A percentile compares a stretch with the other conserved stretches of the same genome.
These are phyloP conservation scores for Meteorus sp. DNA, from an alignment of 1,140 invertebrate genomes.

Conservation along the genomic window DNA sequence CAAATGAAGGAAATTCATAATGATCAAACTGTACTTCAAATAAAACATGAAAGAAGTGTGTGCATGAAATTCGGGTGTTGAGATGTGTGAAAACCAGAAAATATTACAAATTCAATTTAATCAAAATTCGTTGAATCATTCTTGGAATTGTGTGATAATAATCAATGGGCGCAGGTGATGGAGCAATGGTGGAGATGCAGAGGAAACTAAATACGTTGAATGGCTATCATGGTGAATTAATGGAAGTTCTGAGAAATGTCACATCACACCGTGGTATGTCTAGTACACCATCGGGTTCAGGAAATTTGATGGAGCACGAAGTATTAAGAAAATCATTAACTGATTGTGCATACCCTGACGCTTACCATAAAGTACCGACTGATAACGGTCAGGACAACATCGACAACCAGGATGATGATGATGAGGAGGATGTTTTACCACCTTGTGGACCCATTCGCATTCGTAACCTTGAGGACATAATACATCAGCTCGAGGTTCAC, in stretches of 20 bases:
- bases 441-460: conserved; percentile 78
- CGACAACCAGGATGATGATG: conserved; percentile 54
- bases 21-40: too few relatives aligned
- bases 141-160: neutral
- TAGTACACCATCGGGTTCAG: conserved; percentile 65
- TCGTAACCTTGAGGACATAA: conserved; percentile 87
- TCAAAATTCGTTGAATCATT: neutral
- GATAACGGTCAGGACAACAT: conserved; percentile 62
- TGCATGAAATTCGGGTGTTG: too few relatives aligned
- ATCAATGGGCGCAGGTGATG: conserved; percentile 60
- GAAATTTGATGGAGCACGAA: conserved; percentile 64
- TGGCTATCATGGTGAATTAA: conserved; percentile 90
- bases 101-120: too few relatives aligned
- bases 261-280: conserved; percentile 69
- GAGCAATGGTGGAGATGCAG: conserved; percentile 76
- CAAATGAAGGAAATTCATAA: too few relatives aligned
- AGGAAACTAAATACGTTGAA: conserved; percentile 82
- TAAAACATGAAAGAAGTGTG: too few relatives aligned
- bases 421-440: conserved; percentile 68
- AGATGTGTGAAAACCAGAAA: too few relatives aligned
- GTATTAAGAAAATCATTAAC: conserved; percentile 66
- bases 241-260: conserved; percentile 82
- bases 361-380: conserved; percentile 63
- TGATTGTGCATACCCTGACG: conserved; percentile 66
- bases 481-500: conserved; percentile 87